Percentiles rank a stretch among this genome's conserved stretches.
These are phyloP conservation scores for Diplolepis rosae DNA, from an alignment of 2,888 invertebrate species.

Conservation along the genomic window DNA sequence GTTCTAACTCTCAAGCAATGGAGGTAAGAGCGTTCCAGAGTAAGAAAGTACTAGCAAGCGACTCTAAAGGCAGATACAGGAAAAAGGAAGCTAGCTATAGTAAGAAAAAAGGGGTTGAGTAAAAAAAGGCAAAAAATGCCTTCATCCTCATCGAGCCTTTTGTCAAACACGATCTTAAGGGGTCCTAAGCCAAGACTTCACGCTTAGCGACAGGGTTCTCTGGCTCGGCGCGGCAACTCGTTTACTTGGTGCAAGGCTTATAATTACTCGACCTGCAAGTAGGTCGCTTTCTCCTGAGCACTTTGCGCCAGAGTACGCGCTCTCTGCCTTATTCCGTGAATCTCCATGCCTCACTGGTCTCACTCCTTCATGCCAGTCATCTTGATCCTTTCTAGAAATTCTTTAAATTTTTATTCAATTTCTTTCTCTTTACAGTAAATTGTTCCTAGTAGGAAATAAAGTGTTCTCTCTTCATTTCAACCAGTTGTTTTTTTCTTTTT, in stretches of 20 bases:
- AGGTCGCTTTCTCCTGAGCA: slow-evolving; percentile 71
- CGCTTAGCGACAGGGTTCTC: slow-evolving; percentile 12
- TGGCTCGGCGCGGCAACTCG: slow-evolving; percentile 59
- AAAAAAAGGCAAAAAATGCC: slow-evolving; percentile 4
- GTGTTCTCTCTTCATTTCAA: too few relatives aligned
- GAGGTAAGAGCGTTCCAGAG: neutral
- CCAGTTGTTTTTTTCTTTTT: too few relatives aligned
- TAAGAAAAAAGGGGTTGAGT: neutral
- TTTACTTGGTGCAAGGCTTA: slow-evolving; percentile 70
- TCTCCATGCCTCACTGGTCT: slow-evolving; percentile 38
- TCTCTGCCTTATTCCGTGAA: slow-evolving; percentile 47
- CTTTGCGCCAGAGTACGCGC: slow-evolving; percentile 54
- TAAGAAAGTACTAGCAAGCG: neutral
- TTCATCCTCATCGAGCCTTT: slow-evolving; percentile 18
- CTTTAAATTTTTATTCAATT: too few relatives aligned
- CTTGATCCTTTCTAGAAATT: neutral
- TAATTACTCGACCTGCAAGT: slow-evolving; percentile 70
- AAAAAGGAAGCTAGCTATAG: neutral
- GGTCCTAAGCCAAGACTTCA: slow-evolving; percentile 2
- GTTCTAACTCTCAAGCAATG: neutral
- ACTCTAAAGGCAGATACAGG: slow-evolving; percentile 36
- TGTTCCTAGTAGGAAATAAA: too few relatives aligned
- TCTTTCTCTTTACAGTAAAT: too few relatives aligned
- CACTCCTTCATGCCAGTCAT: neutral
- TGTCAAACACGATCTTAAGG: slow-evolving; percentile 3